These are phyloP conservation scores for Philypnodon macrostomus DNA, from an alignment of 2,797 vertebrate genomes.

Conservation along the genomic window DNA sequence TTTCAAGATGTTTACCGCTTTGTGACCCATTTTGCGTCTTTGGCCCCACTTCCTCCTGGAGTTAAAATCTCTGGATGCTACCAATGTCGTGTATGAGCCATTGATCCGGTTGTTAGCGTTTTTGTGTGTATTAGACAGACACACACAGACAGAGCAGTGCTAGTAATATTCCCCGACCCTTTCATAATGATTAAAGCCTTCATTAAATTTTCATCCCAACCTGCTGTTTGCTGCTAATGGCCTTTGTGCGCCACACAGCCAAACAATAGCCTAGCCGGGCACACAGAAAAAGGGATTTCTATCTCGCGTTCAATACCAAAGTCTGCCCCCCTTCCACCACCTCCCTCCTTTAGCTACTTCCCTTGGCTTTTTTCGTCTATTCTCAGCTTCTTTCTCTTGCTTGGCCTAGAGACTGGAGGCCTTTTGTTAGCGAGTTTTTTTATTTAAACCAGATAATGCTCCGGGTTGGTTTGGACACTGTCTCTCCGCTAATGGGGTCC, in stretches of 20 bases:
- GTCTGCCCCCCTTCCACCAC: constrained; percentile 38
- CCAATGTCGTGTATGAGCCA: constrained; percentile 52
- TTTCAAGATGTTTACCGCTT: constrained; percentile 70
- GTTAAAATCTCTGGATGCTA: constrained; percentile 57
- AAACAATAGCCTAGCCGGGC: constrained; percentile 86
- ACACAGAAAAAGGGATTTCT: constrained; percentile 81
- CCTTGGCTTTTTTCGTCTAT: constrained; percentile 62
- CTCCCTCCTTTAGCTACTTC: constrained; percentile 44
- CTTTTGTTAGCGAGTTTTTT: constrained; percentile 73
- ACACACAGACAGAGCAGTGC: constrained; percentile 66
- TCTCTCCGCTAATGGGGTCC: constrained; percentile 79
- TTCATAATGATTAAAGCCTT: constrained; percentile 97
- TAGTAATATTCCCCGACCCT: constrained; percentile 88
- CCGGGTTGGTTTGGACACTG: constrained; percentile 64
- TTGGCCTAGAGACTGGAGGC: constrained; percentile 61
- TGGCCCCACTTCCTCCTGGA: constrained; percentile 57
- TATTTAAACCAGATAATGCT: constrained; percentile 78
- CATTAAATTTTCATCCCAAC: constrained; percentile 99
- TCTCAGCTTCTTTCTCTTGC: constrained; percentile 54
- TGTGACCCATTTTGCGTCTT: constrained; percentile 76
- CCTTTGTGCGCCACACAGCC: constrained; percentile 90
- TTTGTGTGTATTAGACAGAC: constrained; percentile 48
- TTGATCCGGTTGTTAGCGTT: constrained; percentile 70
- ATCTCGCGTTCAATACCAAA: constrained; percentile 76
- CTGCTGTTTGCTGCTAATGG: constrained; percentile 98